phyloP scores from a whole-genome alignment of 2,888 invertebrate species.

The Eurytoma adleriae region DNA sequence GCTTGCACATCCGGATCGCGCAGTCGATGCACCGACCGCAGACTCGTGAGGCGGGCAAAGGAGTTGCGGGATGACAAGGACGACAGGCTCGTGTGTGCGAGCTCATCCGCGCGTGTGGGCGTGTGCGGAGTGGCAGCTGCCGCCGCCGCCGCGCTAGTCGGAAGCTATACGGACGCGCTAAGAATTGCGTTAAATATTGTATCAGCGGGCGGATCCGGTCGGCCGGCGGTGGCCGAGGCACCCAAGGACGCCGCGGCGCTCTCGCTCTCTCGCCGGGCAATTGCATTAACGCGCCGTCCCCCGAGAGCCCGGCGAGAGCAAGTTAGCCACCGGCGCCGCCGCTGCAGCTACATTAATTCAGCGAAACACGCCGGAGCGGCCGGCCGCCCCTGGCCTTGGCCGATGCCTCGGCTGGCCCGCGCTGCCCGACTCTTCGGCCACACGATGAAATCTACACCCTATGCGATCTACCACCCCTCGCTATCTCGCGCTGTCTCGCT shows the following conservation, averaged over 20 bases:
- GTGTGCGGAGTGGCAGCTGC: constrained; percentile 9
- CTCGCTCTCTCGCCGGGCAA: constrained; percentile 59
- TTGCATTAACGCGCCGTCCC: constrained; percentile 64
- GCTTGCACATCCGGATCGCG: constrained; percentile 9
- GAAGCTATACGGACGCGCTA: constrained; percentile 58
- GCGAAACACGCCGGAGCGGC: constrained; percentile 25
- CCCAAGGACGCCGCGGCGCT: constrained; percentile 55
- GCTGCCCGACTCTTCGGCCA: constrained; percentile 35
- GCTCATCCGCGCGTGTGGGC: neutral
- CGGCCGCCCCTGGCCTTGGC: neutral
- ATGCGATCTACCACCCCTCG: no score
- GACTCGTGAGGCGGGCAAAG: neutral
- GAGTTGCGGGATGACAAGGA: constrained; percentile 1
- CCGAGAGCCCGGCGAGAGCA: constrained; percentile 25
- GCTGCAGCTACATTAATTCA: constrained; percentile 43
- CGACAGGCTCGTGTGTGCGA: no score
- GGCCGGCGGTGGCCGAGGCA: neutral
- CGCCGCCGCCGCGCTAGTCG: neutral
- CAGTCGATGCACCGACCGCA: neutral
- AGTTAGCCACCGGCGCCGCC: neutral
- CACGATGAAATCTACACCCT: neutral
- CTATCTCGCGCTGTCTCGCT: no score
- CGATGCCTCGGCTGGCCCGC: constrained; percentile 35
- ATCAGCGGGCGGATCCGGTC: constrained; percentile 59
- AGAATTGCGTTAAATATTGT: constrained; percentile 71